These are phyloP conservation scores for Camptogramma bilineatum DNA, from an alignment of 2,888 invertebrate genomes.

Conservation along the genomic window DNA sequence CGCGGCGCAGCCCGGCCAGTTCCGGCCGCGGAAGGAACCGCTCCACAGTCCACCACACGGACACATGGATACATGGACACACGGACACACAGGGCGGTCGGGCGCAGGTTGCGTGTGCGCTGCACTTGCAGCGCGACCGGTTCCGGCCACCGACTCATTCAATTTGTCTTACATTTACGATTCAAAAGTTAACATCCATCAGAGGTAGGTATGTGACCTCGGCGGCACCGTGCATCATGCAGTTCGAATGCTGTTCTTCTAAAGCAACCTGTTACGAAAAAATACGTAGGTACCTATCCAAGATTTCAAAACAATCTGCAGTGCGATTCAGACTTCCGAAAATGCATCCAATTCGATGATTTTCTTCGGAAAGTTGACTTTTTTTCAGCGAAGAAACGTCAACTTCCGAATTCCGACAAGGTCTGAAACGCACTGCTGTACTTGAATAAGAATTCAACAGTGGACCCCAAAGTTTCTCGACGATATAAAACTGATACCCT, in stretches of 20 bases:
- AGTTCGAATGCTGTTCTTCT: neutral
- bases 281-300: too few species aligned
- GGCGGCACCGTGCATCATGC: neutral
- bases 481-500: too few species aligned
- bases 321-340: too few species aligned
- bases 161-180: conserved; percentile 54
- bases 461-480: too few species aligned
- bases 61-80: conserved; percentile 10
- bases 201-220: conserved; percentile 16
- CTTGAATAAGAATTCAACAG: too few species aligned
- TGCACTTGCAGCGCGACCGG: conserved; percentile 53
- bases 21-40: neutral
- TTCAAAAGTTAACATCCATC: conserved; percentile 16
- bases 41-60: conserved; percentile 2
- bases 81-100: neutral
- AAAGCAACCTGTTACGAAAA: neutral
- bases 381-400: too few species aligned
- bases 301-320: too few species aligned
- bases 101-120: conserved; percentile 22
- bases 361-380: too few species aligned
- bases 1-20: neutral
- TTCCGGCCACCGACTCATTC: conserved; percentile 57
- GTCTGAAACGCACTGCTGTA: too few species aligned
- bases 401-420: too few species aligned
- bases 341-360: too few species aligned